phyloP scores from a whole-genome alignment of 2,113 vertebrate genomes.

The Nipponia nippon region DNA sequence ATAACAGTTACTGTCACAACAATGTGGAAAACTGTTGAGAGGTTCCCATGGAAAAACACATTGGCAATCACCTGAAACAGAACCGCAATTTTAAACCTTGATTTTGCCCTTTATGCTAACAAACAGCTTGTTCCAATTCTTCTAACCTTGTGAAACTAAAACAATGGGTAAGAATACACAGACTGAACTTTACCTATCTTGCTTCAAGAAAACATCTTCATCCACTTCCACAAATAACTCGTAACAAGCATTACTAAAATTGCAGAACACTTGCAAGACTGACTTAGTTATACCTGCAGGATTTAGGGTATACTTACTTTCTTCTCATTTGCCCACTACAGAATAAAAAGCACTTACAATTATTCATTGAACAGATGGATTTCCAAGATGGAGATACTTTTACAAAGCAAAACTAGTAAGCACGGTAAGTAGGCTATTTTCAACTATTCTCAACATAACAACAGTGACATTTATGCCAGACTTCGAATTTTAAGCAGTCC shows the following conservation, averaged over 20 bases:
- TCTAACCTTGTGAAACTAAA: neutral
- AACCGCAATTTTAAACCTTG: slow-evolving; percentile 29
- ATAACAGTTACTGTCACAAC: slow-evolving; percentile 80
- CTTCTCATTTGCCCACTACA: neutral
- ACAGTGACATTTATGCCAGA: neutral
- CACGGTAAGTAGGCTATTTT: neutral
- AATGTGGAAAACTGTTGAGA: slow-evolving; percentile 78
- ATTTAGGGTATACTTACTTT: neutral
- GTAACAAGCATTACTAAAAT: neutral
- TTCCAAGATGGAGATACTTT: neutral
- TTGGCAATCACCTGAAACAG: slow-evolving; percentile 87
- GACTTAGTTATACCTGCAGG: neutral
- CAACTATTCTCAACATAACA: neutral
- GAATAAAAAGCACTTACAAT: neutral
- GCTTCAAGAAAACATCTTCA: neutral
- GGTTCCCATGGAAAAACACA: slow-evolving; percentile 80
- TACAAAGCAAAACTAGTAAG: neutral
- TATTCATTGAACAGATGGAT: neutral
- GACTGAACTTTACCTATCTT: neutral
- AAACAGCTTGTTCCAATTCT: neutral
- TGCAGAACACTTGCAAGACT: neutral
- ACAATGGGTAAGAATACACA: neutral
- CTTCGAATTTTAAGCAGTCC: neutral
- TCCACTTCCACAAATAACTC: neutral
- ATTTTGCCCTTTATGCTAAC: neutral